Conservation (phyloP, 1,140 invertebrate species). For the Drosophila dunni region DNA sequence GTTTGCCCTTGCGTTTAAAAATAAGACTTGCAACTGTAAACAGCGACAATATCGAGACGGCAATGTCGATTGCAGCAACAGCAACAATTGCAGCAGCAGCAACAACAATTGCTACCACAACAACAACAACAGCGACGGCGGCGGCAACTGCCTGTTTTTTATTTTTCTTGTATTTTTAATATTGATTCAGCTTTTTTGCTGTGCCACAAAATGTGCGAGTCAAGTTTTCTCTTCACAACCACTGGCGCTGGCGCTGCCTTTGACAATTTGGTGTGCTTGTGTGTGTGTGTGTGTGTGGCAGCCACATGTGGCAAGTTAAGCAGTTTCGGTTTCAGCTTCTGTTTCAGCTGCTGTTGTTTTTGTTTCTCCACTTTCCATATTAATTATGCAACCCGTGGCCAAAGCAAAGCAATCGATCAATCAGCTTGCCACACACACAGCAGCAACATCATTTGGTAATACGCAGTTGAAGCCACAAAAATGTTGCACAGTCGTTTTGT, state of each 20-base stretch:
- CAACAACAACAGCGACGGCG: too few species aligned
- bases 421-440: slow-evolving; percentile 62
- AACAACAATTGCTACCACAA: slow-evolving; percentile 37
- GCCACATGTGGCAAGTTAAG: slow-evolving; percentile 57
- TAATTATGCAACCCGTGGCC: slow-evolving; percentile 72
- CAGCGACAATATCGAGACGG: slow-evolving; percentile 38
- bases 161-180: slow-evolving; percentile 36
- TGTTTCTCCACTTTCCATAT: slow-evolving; percentile 56
- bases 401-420: slow-evolving; percentile 70
- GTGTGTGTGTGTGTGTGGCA: slow-evolving; percentile 41
- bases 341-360: slow-evolving; percentile 28
- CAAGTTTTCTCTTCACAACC: slow-evolving; percentile 47
- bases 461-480: slow-evolving; percentile 72
- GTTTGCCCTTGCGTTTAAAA: slow-evolving; percentile 77
- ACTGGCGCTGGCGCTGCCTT: slow-evolving; percentile 7
- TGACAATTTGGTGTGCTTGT: slow-evolving; percentile 65
- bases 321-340: slow-evolving; percentile 23
- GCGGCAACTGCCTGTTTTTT: neutral
- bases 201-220: slow-evolving; percentile 21
- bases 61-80: slow-evolving; percentile 49
- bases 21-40: slow-evolving; percentile 66
- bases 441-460: slow-evolving; percentile 65
- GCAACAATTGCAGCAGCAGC: slow-evolving; percentile 37
- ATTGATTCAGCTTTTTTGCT: slow-evolving; percentile 66
- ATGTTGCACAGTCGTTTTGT: slow-evolving; percentile 57